Percentiles rank a stretch among this genome's conserved stretches.
These are phyloP conservation scores for Nomada hirtipes DNA, from an alignment of 2,888 invertebrate genomes.

Conservation along the genomic window DNA sequence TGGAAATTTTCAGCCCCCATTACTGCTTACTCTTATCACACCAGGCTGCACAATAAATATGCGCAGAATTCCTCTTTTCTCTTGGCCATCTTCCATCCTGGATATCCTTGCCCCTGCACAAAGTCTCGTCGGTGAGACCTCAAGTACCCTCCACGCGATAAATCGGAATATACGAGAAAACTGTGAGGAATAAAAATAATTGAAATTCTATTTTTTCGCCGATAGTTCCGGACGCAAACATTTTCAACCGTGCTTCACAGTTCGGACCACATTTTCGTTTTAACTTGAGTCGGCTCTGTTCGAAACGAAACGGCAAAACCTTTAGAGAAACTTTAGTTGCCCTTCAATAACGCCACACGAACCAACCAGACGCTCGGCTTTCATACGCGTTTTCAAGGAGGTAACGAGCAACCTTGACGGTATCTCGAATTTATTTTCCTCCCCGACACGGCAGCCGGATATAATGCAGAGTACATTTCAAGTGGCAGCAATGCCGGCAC, in stretches of 20 bases:
- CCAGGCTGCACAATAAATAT: neutral
- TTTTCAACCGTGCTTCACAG: too few relatives aligned
- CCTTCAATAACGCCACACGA: neutral
- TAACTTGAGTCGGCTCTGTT: too few relatives aligned
- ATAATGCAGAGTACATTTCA: slow-evolving; percentile 1
- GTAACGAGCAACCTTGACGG: neutral
- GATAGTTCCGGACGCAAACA: too few relatives aligned
- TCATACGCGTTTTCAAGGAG: neutral
- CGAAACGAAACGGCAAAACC: neutral
- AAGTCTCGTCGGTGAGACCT: slow-evolving; percentile 7
- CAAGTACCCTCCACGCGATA: neutral
- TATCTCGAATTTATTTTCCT: slow-evolving; percentile 31
- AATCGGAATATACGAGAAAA: neutral
- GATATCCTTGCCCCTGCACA: neutral
- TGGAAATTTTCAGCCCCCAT: slow-evolving; percentile 27
- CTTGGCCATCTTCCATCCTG: neutral
- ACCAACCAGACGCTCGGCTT: neutral
- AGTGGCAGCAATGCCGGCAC: slow-evolving; percentile 14
- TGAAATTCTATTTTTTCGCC: too few relatives aligned
- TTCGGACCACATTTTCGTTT: too few relatives aligned
- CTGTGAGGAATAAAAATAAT: neutral
- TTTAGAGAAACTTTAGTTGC: neutral
- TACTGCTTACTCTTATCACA: slow-evolving; percentile 35
- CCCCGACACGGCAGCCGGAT: neutral
- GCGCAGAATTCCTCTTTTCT: too few relatives aligned